Evolutionary conservation across 2,113 vertebrate species (phyloP).

Genomic region (Burhinus bistriatus): DNA sequence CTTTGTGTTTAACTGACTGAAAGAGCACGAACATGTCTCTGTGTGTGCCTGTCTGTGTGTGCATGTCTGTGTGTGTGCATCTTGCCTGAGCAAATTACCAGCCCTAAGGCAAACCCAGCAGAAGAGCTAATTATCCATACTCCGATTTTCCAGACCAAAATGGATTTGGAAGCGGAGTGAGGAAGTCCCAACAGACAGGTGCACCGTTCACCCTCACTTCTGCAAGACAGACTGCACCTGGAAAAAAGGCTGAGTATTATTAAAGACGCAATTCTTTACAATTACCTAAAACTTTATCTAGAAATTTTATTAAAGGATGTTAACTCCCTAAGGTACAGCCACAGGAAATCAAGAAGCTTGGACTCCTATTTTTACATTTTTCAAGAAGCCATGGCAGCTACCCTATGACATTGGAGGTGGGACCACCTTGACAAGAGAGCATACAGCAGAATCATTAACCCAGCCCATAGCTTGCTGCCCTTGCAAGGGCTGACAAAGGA

Average conservation of each 20-base stretch:
- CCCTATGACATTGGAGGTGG: neutral
- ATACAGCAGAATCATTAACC: neutral
- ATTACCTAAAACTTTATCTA: neutral
- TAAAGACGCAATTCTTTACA: fast-evolving
- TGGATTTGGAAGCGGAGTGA: neutral
- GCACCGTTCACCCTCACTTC: fast-evolving
- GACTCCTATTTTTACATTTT: neutral
- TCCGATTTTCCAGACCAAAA: neutral
- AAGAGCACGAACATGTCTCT: neutral
- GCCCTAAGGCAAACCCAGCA: neutral
- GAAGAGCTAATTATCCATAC: fast-evolving
- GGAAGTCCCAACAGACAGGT: neutral
- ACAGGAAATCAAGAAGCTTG: neutral
- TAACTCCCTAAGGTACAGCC: neutral
- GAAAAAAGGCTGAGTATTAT: neutral
- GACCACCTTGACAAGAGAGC: neutral
- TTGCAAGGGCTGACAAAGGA: neutral
- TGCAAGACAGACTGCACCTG: neutral
- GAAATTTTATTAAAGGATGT: neutral
- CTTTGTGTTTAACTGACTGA: neutral
- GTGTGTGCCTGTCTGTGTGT: too few species aligned
- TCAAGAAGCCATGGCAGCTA: neutral
- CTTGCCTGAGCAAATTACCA: neutral
- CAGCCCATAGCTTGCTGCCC: neutral
- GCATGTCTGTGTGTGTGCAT: fast-evolving